These are phyloP conservation scores for Psittacula cyanocephala DNA, from an alignment of 2,113 vertebrate species.

Conservation along the genomic window DNA sequence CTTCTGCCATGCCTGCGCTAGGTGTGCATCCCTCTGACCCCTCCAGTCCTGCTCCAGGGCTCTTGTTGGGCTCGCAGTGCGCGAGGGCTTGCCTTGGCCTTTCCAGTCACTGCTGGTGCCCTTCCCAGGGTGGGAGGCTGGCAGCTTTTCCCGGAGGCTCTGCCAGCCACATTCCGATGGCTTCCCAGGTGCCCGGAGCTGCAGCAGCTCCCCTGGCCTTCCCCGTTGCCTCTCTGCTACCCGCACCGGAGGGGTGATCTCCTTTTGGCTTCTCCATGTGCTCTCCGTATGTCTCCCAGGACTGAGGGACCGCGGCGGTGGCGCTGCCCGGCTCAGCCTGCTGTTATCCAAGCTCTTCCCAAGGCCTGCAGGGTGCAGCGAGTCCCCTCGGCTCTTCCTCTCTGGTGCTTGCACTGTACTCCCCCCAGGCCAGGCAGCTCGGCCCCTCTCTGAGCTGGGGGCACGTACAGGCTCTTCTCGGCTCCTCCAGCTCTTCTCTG, in stretches of 20 bases:
- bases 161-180: background rate
- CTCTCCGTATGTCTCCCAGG: background rate
- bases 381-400: background rate
- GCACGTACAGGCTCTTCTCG: background rate
- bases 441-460: background rate
- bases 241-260: background rate
- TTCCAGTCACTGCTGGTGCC: background rate
- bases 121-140: background rate
- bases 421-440: background rate
- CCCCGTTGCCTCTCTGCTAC: background rate
- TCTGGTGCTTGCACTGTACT: background rate
- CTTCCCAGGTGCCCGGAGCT: background rate
- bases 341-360: background rate
- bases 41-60: background rate
- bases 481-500: slow-evolving; percentile 28
- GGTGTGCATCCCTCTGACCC: background rate
- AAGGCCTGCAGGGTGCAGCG: background rate
- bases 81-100: slow-evolving; percentile 45
- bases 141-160: slow-evolving; percentile 18
- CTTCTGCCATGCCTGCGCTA: slow-evolving; percentile 8
- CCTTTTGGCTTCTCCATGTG: slow-evolving; percentile 53
- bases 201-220: background rate
- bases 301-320: background rate
- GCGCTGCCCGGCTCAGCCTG: background rate
- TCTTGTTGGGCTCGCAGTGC: background rate